phyloP scores from a whole-genome alignment of 2,797 vertebrate genomes.

The Coendou prehensilis region DNA sequence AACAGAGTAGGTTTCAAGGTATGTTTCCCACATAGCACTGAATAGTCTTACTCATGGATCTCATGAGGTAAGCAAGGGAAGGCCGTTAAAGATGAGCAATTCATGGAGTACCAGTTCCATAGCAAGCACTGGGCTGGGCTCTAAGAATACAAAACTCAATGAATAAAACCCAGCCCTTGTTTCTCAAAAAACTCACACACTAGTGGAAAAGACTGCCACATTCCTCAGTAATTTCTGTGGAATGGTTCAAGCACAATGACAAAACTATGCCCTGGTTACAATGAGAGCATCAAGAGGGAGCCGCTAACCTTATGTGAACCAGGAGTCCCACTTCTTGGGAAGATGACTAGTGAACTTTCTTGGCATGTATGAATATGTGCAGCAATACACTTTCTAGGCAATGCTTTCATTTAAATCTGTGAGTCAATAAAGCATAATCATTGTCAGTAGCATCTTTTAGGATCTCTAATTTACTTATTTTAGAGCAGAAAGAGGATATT shows the following conservation, averaged over 20 bases:
- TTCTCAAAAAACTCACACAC: background rate
- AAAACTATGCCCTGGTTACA: background rate
- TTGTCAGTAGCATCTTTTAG: background rate
- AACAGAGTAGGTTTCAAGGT: background rate
- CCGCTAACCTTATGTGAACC: background rate
- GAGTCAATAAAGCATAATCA: background rate
- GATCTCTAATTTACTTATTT: conserved; percentile 7
- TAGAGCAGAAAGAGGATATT: background rate
- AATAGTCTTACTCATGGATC: background rate
- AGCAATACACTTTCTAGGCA: background rate
- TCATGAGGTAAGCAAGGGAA: background rate
- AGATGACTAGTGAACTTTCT: background rate
- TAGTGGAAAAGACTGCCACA: background rate
- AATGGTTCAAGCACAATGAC: background rate
- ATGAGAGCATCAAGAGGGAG: background rate
- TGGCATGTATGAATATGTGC: background rate
- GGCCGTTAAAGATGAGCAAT: background rate
- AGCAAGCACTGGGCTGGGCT: background rate
- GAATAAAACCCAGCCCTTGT: background rate
- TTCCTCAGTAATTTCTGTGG: background rate
- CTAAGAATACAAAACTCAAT: background rate
- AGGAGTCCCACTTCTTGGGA: background rate
- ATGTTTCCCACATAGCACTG: conserved; percentile 13
- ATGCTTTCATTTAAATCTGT: background rate
- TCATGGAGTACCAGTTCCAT: background rate